phyloP scores from a whole-genome alignment of 2,888 invertebrate species.

The Drepana falcataria region DNA sequence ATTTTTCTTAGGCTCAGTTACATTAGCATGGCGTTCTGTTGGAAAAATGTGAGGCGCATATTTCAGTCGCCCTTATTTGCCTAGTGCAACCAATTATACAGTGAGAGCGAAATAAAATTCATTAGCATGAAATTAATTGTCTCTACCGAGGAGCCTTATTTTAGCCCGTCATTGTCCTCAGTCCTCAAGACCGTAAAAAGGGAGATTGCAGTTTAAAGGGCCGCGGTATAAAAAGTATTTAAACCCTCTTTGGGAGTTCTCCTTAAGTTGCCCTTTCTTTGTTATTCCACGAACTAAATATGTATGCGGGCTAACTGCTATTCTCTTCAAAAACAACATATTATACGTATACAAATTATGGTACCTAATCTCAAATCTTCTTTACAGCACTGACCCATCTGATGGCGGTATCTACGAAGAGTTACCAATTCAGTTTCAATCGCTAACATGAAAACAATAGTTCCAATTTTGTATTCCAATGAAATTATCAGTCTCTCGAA shows the following conservation, averaged over 20 bases:
- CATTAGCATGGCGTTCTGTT: neutral
- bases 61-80: slow-evolving; percentile 40
- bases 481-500: neutral
- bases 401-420: neutral
- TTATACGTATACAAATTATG: no score
- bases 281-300: neutral
- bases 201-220: slow-evolving; percentile 16
- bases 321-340: no score
- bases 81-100: slow-evolving; percentile 61
- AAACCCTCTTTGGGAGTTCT: neutral
- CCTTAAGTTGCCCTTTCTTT: neutral
- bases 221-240: neutral
- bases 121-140: slow-evolving; percentile 62
- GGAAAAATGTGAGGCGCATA: slow-evolving; percentile 7
- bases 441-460: neutral
- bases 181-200: slow-evolving; percentile 23
- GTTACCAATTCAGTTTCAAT: neutral
- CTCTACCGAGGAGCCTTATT: slow-evolving; percentile 38
- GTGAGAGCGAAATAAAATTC: slow-evolving; percentile 59
- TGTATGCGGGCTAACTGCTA: no score
- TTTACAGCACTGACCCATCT: no score
- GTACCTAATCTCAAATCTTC: no score
- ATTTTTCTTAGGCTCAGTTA: neutral
- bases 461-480: neutral
- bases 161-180: slow-evolving; percentile 42